phyloP scores from a whole-genome alignment of 1,140 invertebrate genomes.

The Zaprionus camerounensis region DNA sequence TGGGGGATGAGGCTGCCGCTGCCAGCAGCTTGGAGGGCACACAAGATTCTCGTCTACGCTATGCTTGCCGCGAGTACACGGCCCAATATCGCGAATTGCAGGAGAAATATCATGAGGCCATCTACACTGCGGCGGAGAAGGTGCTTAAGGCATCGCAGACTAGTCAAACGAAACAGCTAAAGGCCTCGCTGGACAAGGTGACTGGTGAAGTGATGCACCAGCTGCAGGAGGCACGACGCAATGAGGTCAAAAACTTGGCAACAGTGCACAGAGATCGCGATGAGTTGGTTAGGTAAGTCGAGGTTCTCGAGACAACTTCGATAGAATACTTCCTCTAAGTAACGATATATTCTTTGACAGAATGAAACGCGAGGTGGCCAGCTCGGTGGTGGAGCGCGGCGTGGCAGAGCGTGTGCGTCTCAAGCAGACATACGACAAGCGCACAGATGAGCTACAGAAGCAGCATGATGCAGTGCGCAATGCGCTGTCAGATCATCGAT shows the following conservation, averaged over 20 bases:
- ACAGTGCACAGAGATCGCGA: slow-evolving; percentile 94
- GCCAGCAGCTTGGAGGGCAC: slow-evolving; percentile 86
- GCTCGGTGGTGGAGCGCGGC: slow-evolving; percentile 91
- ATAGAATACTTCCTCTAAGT: background rate
- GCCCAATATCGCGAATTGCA: slow-evolving; percentile 91
- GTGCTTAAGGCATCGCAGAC: slow-evolving; percentile 91
- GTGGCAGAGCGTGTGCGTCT: slow-evolving; percentile 92
- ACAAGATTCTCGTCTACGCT: slow-evolving; percentile 88
- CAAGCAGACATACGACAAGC: slow-evolving; percentile 90
- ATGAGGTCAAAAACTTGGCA: slow-evolving; percentile 93
- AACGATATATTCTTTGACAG: slow-evolving; percentile 66
- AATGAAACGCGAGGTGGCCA: slow-evolving; percentile 90
- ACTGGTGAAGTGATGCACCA: slow-evolving; percentile 93
- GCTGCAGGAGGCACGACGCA: slow-evolving; percentile 91
- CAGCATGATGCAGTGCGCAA: slow-evolving; percentile 91
- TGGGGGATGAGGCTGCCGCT: slow-evolving; percentile 83
- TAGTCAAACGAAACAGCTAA: slow-evolving; percentile 90
- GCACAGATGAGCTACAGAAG: slow-evolving; percentile 90
- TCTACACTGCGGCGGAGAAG: slow-evolving; percentile 91
- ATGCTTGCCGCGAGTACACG: slow-evolving; percentile 89
- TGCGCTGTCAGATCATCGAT: slow-evolving; percentile 88
- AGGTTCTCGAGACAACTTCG: too few relatives aligned
- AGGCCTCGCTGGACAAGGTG: slow-evolving; percentile 89
- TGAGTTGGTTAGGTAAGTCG: slow-evolving; percentile 90
- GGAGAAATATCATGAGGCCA: slow-evolving; percentile 93